These are phyloP conservation scores for Leptinotarsa lineolata DNA, from an alignment of 1,140 invertebrate species.

Conservation along the genomic window DNA sequence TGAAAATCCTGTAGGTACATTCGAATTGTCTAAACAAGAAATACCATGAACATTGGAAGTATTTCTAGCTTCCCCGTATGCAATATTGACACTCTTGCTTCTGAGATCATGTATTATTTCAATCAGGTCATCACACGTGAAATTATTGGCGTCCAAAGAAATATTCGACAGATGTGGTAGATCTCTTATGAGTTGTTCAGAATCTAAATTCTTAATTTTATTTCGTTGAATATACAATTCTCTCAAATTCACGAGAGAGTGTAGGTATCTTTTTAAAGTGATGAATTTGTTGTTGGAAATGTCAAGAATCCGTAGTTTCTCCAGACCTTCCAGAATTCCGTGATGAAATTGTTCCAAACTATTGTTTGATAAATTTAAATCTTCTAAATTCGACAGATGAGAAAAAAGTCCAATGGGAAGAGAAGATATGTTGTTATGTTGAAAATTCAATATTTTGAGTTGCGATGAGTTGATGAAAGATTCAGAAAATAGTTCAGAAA, in stretches of 20 bases:
- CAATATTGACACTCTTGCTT: background rate
- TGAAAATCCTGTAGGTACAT: background rate
- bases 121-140: slow-evolving; percentile 7
- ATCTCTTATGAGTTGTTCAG: background rate
- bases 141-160: background rate
- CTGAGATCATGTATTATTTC: slow-evolving; percentile 11
- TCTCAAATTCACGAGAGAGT: background rate
- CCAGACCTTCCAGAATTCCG: background rate
- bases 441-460: background rate
- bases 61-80: background rate
- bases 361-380: slow-evolving; percentile 10
- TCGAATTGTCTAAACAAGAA: background rate
- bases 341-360: background rate
- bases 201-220: background rate
- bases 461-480: background rate
- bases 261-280: background rate
- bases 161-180: background rate
- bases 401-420: background rate
- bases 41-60: slow-evolving; percentile 14
- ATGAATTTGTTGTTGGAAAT: slow-evolving; percentile 10
- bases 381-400: background rate
- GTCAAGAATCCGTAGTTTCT: background rate
- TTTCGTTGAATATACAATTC: background rate
- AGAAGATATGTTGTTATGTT: slow-evolving; percentile 11
- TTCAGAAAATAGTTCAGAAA: background rate